These are phyloP conservation scores for Peromyscus californicus DNA, from an alignment of 2,113 vertebrate genomes.

Conservation along the genomic window DNA sequence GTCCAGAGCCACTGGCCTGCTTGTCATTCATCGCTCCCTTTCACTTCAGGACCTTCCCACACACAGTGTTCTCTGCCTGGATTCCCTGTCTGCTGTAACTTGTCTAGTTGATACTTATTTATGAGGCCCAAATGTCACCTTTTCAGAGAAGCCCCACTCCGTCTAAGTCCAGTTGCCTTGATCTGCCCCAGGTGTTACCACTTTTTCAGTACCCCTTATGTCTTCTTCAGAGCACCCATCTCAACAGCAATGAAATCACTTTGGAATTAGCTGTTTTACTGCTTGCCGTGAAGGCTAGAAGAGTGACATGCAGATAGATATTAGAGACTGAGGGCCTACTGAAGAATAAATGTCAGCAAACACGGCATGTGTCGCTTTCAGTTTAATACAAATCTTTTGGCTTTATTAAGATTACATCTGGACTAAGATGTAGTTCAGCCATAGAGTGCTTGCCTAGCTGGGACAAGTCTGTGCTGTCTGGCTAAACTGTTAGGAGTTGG, in stretches of 20 bases:
- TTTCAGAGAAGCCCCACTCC: not conserved
- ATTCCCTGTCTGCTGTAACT: not conserved
- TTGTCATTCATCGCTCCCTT: not conserved
- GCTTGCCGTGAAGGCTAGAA: not conserved
- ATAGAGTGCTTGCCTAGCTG: not conserved
- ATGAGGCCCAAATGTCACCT: not conserved
- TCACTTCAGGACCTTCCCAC: not conserved
- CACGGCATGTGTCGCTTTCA: not conserved
- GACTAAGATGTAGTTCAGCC: not conserved
- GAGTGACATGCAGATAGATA: not conserved
- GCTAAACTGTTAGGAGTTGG: accelerated
- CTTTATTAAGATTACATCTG: not conserved
- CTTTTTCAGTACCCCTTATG: not conserved
- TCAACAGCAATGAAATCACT: not conserved
- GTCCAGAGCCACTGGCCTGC: not conserved
- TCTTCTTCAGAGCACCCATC: not conserved
- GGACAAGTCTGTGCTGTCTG: not conserved
- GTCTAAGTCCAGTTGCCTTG: not conserved
- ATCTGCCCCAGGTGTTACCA: too few relatives aligned
- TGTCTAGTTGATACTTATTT: not conserved
- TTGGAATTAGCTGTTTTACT: not conserved
- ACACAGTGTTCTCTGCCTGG: not conserved
- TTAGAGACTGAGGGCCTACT: not conserved
- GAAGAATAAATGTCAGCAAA: not conserved
- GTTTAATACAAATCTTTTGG: not conserved